Base-by-base conservation (phyloP, 2,888 invertebrate species). In the Dermolepida albohirtum region DNA sequence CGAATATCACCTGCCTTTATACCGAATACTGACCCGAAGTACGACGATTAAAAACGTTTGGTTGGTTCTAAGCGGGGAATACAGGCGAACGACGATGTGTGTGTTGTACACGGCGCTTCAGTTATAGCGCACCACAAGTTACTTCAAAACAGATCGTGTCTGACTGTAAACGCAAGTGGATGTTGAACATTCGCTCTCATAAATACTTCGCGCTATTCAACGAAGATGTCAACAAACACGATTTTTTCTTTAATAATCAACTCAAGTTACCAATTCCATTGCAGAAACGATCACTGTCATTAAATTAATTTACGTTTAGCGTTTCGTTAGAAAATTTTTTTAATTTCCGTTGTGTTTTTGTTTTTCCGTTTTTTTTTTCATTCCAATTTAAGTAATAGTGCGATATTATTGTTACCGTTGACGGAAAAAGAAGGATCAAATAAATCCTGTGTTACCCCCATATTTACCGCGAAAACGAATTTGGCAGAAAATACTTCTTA, bases 1-100 rank as follows among this genome's bases (percentile, higher is more conserved):
- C 68, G 71, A 71, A 70, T 72, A 75, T 74, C 75, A 75, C 74
- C 75, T 75, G 75, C 75, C 71, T 71, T 57, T 69, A 68, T 64
- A 68, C 72, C 71, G 71, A 69, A 67, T 69, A 66, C 66, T 62
- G 67, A 66, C 67, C 67, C 67, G 71, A 66, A 54, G 64, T 64
- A 43, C 39, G 39, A 59, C 57, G 70, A 64, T 44, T 54, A 54
- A 64, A 66, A 64, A 64, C 63, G 63, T 66, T 66, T 68, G 66
- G 63, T 55, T 67, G 59, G 54, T 57, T 68, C 51, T 64, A 65
- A 71, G 74, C 71, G 70, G 70, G 69, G 67, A 70, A 67, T 65
- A 40, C 22, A 47, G 11, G 40, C 34, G 14, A 34, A 2, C 29
- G 16, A 5, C 55, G 22, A 29, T 11, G 6, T 22, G 51, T 27